phyloP scores from a whole-genome alignment of 2,797 vertebrate species.

The Xenops minutus region DNA sequence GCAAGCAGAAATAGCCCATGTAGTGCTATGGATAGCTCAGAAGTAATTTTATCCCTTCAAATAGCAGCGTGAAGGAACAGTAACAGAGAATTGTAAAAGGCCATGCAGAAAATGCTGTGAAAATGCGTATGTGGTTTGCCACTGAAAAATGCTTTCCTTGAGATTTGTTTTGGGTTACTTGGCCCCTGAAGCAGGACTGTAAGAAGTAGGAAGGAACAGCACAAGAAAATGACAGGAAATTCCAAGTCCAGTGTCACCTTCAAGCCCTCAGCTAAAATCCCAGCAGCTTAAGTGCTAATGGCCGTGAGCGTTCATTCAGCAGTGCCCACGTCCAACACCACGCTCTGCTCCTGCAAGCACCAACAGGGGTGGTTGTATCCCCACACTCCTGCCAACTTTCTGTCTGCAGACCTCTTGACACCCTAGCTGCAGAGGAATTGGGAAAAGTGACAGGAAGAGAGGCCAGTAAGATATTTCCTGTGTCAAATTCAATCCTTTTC shows the following conservation, averaged over 20 bases:
- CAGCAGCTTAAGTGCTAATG: not conserved
- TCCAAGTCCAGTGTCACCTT: not conserved
- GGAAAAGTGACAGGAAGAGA: slow-evolving; percentile 10
- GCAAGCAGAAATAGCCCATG: not conserved
- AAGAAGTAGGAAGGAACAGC: not conserved
- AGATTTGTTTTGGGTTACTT: not conserved
- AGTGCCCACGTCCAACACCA: not conserved
- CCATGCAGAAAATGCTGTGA: not conserved
- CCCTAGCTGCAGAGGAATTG: not conserved
- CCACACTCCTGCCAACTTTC: slow-evolving; percentile 12
- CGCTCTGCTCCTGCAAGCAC: not conserved
- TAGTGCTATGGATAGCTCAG: not conserved
- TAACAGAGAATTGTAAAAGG: not conserved
- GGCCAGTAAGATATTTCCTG: not conserved
- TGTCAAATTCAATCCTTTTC: not conserved
- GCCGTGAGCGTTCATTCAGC: not conserved
- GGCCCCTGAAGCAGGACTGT: not conserved
- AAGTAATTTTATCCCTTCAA: not conserved
- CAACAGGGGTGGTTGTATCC: not conserved
- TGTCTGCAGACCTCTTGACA: slow-evolving; percentile 13
- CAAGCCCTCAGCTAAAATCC: not conserved
- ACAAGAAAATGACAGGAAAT: not conserved
- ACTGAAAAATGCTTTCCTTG: not conserved
- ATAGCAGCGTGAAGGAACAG: not conserved
- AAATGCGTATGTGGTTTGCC: not conserved